Evolutionary conservation across 2,797 vertebrate genomes (phyloP).

Genomic region (Propithecus deckenii): DNA sequence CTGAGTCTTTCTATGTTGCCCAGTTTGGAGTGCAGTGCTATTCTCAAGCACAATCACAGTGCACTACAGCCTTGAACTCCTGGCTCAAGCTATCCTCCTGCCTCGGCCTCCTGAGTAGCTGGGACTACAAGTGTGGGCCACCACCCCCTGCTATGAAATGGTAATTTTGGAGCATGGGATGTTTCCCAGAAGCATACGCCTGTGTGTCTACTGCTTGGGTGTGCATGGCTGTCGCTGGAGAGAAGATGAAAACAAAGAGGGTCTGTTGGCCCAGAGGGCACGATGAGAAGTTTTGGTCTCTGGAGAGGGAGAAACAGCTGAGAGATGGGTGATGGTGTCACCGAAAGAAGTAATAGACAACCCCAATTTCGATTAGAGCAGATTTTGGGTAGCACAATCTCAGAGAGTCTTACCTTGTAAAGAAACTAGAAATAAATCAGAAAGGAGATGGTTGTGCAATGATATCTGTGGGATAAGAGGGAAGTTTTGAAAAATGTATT

Average conservation of each 20-base stretch:
- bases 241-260: not conserved
- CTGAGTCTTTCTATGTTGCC: not conserved
- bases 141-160: not conserved
- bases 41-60: not conserved
- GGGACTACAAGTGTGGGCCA: not conserved
- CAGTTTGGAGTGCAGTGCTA: not conserved
- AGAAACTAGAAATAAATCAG: conserved; percentile 1
- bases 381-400: not conserved
- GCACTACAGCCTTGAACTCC: not conserved
- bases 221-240: not conserved
- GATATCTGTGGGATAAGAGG: not conserved
- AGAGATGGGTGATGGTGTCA: not conserved
- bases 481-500: conserved; percentile 27
- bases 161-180: not conserved
- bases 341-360: not conserved
- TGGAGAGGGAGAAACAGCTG: not conserved
- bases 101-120: not conserved
- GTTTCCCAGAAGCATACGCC: not conserved
- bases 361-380: not conserved
- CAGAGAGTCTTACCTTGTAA: not conserved
- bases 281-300: not conserved
- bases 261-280: not conserved
- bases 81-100: not conserved
- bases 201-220: not conserved
- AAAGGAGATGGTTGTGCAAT: not conserved